Percentiles rank a stretch among this genome's conserved stretches.
Evolutionary conservation across 2,888 invertebrate genomes (phyloP).

Genomic region (Tortrix viridana): DNA sequence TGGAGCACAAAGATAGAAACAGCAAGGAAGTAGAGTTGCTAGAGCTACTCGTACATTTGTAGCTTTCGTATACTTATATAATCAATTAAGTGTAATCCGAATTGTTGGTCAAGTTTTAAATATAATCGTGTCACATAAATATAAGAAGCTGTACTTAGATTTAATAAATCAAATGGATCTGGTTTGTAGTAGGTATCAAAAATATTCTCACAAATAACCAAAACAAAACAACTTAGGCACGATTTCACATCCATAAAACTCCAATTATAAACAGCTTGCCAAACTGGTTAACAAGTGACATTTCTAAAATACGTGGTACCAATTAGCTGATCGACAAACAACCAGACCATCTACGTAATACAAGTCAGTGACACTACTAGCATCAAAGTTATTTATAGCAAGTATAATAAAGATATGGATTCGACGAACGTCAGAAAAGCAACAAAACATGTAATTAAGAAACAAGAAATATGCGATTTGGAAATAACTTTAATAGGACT

Average conservation of each 20-base stretch:
- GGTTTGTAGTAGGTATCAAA: no score
- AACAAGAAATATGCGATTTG: constrained; percentile 30
- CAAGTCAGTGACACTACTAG: constrained; percentile 22
- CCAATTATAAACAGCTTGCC: constrained; percentile 7
- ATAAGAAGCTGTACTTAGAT: no score
- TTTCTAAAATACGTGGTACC: constrained; percentile 14
- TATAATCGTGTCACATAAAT: no score
- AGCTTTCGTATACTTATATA: no score
- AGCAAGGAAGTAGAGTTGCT: no score
- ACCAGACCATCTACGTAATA: constrained; percentile 24
- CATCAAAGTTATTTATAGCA: constrained; percentile 13
- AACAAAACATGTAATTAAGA: constrained; percentile 17
- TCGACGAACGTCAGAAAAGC: constrained; percentile 19
- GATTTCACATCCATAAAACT: constrained; percentile 2
- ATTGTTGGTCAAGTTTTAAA: no score
- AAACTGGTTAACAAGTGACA: constrained; percentile 23
- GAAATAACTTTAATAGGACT: constrained; percentile 32
- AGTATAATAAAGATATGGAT: constrained; percentile 5
- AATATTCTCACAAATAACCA: no score
- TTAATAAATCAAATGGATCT: no score
- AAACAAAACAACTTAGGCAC: no score
- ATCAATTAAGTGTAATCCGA: no score
- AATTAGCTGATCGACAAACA: constrained; percentile 19
- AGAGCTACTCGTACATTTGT: no score
- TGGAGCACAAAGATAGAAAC: no score